Base-by-base conservation (phyloP, 2,888 invertebrate species). In the Cataglyphis rosenhaueri region DNA sequence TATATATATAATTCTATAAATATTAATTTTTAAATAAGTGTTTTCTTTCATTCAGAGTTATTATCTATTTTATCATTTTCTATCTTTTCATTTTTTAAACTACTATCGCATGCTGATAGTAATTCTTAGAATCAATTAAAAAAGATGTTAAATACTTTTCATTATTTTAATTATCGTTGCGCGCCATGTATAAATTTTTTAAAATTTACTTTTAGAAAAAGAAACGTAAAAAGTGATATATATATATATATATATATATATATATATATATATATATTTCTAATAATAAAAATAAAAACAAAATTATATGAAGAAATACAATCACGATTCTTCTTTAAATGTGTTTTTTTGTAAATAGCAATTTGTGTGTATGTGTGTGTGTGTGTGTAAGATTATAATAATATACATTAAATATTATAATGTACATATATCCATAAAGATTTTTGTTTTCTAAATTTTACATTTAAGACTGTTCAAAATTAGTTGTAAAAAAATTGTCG, bases 401-500 rank as follows among this genome's bases (percentile, higher is more conserved):
- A n/a, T 5, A 44, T 29, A 9, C 3, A 57, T 8, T 52, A 52
- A 52, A 52, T 35, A 35, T 12, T 21, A 21, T 55, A 55, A 32
- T 61, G 32, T 74, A 74, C 18, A 44, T 74, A 38, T 48, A 29
- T 44, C 18, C 6, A 15, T 61, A 73, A 59, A 44, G n/a, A 73
- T 25, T 3, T 73, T 10, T 3, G 25, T 59, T 41, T 59, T 15
- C 8, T 59, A 18, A 73, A 0, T 18, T 35, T 68, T 6, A 12
- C 48, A 66, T 66, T 68, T 52, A 21, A 52, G 1, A 18, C 3
- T 1, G 0, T 55, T 21, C 9, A 38, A 55, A 71, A 25, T 35
- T 55, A 38, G 0, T 38, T 25, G 5, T 55, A 25, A 55, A 55
- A 48, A 38, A 35, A 52, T 8, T 52, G 2, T 55, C 0, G 8